These are phyloP conservation scores for Alexandromys fortis DNA, from an alignment of 2,113 vertebrate species.

Conservation along the genomic window DNA sequence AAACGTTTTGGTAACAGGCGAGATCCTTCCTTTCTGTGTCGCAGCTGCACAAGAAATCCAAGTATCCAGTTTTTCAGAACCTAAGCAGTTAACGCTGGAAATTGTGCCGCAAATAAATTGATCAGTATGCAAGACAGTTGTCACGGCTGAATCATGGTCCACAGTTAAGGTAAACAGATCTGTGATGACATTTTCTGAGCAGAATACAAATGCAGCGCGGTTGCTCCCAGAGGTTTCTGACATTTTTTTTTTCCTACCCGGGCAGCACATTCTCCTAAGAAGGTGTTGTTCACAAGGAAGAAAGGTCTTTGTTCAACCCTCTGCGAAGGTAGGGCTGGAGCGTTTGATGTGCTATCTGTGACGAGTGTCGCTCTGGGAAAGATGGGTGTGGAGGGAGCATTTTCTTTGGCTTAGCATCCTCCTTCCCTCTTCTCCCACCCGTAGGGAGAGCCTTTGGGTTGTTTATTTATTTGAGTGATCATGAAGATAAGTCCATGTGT, in stretches of 20 bases:
- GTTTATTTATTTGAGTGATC: conserved; percentile 66
- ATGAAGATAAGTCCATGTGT: conserved; percentile 50
- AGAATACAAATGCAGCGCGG: conserved; percentile 88
- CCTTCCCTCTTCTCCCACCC: not conserved
- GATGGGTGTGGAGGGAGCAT: conserved; percentile 45
- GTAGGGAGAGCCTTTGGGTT: conserved; percentile 57
- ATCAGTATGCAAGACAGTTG: conserved; percentile 90
- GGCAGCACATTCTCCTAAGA: conserved; percentile 81
- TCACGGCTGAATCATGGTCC: conserved; percentile 88
- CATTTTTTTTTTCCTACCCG: conserved; percentile 81
- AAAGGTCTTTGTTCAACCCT: conserved; percentile 77
- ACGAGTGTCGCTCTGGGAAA: conserved; percentile 35
- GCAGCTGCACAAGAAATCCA: conserved; percentile 18
- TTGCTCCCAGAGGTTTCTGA: conserved; percentile 86
- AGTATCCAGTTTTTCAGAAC: conserved; percentile 78
- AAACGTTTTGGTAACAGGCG: not conserved
- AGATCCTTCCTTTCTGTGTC: not conserved
- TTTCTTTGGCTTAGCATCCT: conserved; percentile 60
- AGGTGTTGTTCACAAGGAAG: conserved; percentile 72
- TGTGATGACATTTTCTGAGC: conserved; percentile 89
- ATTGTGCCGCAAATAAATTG: conserved; percentile 87
- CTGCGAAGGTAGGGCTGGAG: conserved; percentile 84
- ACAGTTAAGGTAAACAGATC: conserved; percentile 90
- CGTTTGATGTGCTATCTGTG: conserved; percentile 60
- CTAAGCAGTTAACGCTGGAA: conserved; percentile 83